Evolutionary conservation across 2,113 vertebrate species (phyloP).

Genomic region (Glaucomys volans): DNA sequence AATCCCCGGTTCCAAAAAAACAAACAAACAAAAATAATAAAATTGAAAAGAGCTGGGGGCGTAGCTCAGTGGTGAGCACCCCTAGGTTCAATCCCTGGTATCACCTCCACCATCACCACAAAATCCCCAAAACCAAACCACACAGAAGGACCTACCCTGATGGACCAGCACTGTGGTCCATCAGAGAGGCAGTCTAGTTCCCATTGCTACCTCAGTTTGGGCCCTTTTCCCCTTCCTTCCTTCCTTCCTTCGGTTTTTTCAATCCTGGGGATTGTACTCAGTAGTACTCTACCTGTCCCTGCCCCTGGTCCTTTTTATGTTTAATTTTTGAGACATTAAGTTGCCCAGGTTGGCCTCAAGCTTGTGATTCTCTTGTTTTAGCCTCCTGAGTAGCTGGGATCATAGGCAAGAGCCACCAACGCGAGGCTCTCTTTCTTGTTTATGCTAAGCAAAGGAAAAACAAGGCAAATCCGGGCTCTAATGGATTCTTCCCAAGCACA

Average conservation of each 20-base stretch:
- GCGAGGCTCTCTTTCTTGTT: background rate
- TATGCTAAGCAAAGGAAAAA: background rate
- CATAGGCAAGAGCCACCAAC: background rate
- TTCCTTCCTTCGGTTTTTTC: too few relatives aligned
- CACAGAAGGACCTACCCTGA: background rate
- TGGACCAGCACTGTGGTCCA: too few relatives aligned
- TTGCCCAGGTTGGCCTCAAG: background rate
- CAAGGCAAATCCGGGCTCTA: background rate
- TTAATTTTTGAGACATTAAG: background rate
- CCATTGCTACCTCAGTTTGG: background rate
- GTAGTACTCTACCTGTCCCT: background rate
- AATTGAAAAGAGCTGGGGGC: background rate
- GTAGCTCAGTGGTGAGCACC: too few relatives aligned
- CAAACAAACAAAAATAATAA: too few relatives aligned
- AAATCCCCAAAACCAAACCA: background rate
- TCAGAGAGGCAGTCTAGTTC: background rate
- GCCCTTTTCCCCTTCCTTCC: too few relatives aligned
- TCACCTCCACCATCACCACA: background rate
- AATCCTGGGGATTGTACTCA: background rate
- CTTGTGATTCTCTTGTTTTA: background rate
- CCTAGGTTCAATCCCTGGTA: too few relatives aligned
- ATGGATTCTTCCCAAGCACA: constrained; percentile 15
- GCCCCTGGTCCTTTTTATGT: background rate
- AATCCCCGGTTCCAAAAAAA: too few relatives aligned
- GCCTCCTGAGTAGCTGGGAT: background rate